Evolutionary conservation across 2,888 invertebrate species (phyloP).

Genomic region (Tetrapedia diversipes): DNA sequence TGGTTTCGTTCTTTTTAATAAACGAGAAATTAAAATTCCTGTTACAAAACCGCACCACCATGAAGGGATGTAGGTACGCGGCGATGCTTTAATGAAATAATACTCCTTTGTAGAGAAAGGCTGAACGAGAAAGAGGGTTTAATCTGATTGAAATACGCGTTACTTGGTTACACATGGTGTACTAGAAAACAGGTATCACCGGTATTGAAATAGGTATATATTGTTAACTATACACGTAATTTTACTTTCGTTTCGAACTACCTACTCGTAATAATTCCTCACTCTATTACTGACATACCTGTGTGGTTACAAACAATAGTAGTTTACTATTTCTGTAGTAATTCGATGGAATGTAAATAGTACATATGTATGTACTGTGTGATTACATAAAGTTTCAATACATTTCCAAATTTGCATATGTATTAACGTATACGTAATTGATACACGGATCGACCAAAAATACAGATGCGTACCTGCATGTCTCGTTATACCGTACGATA

Average conservation of each 20-base stretch:
- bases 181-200: too few relatives aligned
- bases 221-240: too few relatives aligned
- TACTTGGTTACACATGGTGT: not conserved
- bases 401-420: too few relatives aligned
- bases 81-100: slow-evolving; percentile 41
- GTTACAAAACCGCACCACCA: slow-evolving; percentile 3
- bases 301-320: too few relatives aligned
- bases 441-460: slow-evolving; percentile 11
- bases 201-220: too few relatives aligned
- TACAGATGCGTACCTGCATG: slow-evolving; percentile 13
- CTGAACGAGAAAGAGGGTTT: not conserved
- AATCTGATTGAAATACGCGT: not conserved
- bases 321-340: too few relatives aligned
- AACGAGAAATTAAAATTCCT: slow-evolving; percentile 53
- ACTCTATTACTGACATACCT: too few relatives aligned
- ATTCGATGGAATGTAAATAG: too few relatives aligned
- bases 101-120: not conserved
- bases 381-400: too few relatives aligned
- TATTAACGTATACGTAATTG: slow-evolving; percentile 2
- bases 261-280: too few relatives aligned
- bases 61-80: not conserved
- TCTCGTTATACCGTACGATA: slow-evolving; percentile 25
- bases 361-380: too few relatives aligned
- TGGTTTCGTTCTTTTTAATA: slow-evolving; percentile 22
- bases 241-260: too few relatives aligned